A percentile compares a stretch with the other conserved stretches of the same genome.
Evolutionary conservation across 2,797 vertebrate species (phyloP).

Genomic region (Helostoma temminkii): DNA sequence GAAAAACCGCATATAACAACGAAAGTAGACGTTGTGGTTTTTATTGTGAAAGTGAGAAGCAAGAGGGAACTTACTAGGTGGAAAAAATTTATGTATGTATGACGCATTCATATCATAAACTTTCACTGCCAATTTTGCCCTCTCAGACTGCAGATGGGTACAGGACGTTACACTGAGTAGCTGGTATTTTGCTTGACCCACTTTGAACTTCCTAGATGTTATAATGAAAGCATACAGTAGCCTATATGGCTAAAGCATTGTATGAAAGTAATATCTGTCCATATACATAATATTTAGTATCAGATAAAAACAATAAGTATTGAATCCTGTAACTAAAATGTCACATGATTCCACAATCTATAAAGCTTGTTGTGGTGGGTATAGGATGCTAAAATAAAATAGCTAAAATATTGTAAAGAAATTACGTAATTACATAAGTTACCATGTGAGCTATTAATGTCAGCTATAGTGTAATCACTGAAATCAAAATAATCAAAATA

Average conservation of each 20-base stretch:
- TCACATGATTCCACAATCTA: no score
- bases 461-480: no score
- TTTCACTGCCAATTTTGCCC: background rate
- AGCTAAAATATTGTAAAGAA: no score
- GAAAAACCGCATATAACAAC: constrained; percentile 31
- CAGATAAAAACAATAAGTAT: background rate
- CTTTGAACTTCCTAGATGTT: background rate
- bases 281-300: background rate
- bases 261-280: background rate
- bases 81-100: constrained; percentile 29
- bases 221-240: background rate
- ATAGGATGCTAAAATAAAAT: no score
- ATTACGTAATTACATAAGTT: no score
- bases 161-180: background rate
- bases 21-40: constrained; percentile 17
- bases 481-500: no score
- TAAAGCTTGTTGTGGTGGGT: no score
- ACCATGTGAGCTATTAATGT: background rate
- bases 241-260: background rate
- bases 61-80: constrained; percentile 2
- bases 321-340: background rate
- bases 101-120: constrained; percentile 5
- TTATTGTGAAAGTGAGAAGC: constrained; percentile 33
- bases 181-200: background rate
- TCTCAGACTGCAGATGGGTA: constrained; percentile 1